Conservation (phyloP, 2,888 invertebrate genomes). For the Drosophila monieri region DNA sequence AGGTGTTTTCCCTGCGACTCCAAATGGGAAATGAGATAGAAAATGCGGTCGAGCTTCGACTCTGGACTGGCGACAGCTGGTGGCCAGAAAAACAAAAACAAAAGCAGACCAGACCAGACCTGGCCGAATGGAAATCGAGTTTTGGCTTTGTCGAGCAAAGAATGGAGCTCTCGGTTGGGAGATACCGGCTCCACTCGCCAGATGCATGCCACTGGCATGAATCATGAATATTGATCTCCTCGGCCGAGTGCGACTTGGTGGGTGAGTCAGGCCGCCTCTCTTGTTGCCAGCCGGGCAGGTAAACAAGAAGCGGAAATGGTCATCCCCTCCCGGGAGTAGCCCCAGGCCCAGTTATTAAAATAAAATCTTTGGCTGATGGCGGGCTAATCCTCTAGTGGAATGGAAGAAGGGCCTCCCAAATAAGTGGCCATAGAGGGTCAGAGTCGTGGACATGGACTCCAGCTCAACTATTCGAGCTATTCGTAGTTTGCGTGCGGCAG, state of each 20-base stretch:
- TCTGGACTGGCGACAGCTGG: background rate
- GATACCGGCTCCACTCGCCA: background rate
- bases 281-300: slow-evolving; percentile 38
- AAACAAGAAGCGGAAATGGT: slow-evolving; percentile 40
- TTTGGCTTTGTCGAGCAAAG: slow-evolving; percentile 25
- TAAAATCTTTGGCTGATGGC: background rate
- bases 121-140: slow-evolving; percentile 4
- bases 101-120: slow-evolving; percentile 2
- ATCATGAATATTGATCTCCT: slow-evolving; percentile 70
- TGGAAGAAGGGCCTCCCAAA: background rate
- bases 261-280: slow-evolving; percentile 29
- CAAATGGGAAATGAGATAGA: slow-evolving; percentile 25
- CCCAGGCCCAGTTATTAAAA: no score
- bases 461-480: slow-evolving; percentile 56
- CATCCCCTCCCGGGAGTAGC: slow-evolving; percentile 2
- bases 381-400: background rate
- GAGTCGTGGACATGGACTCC: no score
- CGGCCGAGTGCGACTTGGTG: no score
- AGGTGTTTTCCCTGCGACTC: slow-evolving; percentile 25
- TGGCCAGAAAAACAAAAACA: background rate
- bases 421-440: no score
- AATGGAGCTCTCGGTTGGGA: background rate
- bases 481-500: slow-evolving; percentile 20
- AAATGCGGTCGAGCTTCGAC: slow-evolving; percentile 1
- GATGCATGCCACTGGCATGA: slow-evolving; percentile 65